These are phyloP conservation scores for Bergia puertoricense DNA, from an alignment of 92 coral and sea anemone species.

Conservation along the genomic window DNA sequence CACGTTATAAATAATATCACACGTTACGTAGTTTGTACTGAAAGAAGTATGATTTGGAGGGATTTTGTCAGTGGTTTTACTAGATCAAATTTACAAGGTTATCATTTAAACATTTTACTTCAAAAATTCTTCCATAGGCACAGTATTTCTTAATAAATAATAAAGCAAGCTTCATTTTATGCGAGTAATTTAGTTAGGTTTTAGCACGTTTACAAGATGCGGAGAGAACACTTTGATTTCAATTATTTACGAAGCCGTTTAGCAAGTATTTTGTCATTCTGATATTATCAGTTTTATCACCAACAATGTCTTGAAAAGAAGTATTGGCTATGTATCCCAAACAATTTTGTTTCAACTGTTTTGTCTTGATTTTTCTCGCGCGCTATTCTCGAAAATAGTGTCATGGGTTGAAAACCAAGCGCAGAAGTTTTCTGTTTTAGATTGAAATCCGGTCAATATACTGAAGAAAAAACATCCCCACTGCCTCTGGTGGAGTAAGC, in stretches of 20 bases:
- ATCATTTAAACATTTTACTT: no score
- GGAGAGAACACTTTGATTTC: not conserved
- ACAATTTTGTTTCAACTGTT: not conserved
- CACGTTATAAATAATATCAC: not conserved
- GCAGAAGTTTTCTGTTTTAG: not conserved
- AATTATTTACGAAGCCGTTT: not conserved
- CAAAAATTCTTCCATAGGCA: not conserved
- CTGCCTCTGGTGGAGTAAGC: not conserved
- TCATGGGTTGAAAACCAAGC: not conserved
- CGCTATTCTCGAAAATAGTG: no score
- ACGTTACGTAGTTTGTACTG: not conserved
- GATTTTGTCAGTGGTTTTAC: not conserved
- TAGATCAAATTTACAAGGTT: no score
- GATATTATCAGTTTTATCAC: not conserved
- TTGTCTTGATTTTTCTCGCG: not conserved
- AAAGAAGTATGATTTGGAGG: not conserved
- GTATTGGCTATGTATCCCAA: not conserved
- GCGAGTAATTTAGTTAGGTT: constrained; percentile 1
- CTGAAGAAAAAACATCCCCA: no score
- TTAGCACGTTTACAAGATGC: not conserved
- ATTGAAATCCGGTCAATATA: no score
- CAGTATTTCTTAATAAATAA: not conserved
- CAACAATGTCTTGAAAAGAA: not conserved
- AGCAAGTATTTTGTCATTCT: not conserved
- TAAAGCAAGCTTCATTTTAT: not conserved